Conservation (phyloP, 2,113 vertebrate genomes). For the Plectropomus leopardus region DNA sequence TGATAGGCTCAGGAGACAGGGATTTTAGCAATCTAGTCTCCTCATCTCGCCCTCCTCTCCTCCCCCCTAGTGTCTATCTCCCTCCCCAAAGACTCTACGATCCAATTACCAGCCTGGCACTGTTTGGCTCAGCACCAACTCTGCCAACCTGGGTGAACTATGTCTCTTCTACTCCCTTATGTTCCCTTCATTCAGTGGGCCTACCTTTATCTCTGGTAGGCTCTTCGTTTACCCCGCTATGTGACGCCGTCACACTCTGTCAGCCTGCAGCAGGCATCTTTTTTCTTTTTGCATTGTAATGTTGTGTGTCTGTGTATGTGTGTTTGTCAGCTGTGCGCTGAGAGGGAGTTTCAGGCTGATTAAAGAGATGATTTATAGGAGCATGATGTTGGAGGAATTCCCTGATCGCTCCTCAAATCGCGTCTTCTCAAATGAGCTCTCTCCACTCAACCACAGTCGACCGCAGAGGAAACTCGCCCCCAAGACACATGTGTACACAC, state of each 20-base stretch:
- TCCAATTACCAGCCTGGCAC: conserved; percentile 78
- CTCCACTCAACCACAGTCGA: conserved; percentile 69
- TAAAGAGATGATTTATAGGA: conserved; percentile 84
- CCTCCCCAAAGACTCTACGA: conserved; percentile 68
- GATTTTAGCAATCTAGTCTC: conserved; percentile 66
- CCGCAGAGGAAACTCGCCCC: conserved; percentile 51
- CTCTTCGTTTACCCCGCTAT: conserved; percentile 51
- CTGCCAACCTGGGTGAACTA: conserved; percentile 68
- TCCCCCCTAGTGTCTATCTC: conserved; percentile 44
- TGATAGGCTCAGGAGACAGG: conserved; percentile 64
- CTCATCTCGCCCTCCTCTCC: conserved; percentile 21
- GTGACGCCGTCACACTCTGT: conserved; percentile 57
- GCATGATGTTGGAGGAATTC: conserved; percentile 78
- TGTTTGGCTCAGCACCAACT: conserved; percentile 63
- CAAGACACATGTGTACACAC: conserved; percentile 24
- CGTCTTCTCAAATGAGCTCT: conserved; percentile 73
- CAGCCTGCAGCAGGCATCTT: conserved; percentile 30
- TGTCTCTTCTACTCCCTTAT: conserved; percentile 45
- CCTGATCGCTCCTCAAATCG: conserved; percentile 77
- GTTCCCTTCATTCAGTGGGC: conserved; percentile 43
- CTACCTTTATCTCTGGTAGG: conserved; percentile 61
- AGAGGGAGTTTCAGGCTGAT: conserved; percentile 79
- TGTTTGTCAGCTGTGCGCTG: conserved; percentile 68
- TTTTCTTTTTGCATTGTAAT: conserved; percentile 49
- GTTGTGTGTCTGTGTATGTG: conserved; percentile 55